Base-by-base conservation (phyloP, 2,113 vertebrate genomes). In the Stictonetta naevosa region DNA sequence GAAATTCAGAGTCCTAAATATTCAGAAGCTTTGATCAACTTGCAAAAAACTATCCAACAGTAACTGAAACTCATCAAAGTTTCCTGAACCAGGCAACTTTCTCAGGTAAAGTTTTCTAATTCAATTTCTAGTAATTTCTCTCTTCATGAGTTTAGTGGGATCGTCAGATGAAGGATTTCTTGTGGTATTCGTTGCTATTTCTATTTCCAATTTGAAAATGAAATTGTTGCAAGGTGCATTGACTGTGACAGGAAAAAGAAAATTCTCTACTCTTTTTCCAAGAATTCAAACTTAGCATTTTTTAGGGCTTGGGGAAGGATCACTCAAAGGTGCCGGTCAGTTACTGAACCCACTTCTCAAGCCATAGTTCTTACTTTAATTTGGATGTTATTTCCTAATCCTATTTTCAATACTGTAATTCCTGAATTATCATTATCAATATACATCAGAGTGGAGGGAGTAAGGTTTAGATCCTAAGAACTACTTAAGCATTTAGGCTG, bases 51-150 rank as follows among this genome's bases (percentile, higher is more conserved):
- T 81, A 34, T 38, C 36, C 42, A 86, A 20, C 29, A 92, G 23
- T 67, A 90, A 81, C 34, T 83, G 46, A 85, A 92, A 78, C 13
- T 64, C 8, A 22, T 18, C 1, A 7, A 53, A 81, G 16, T 75
- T 86, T 88, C 33, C 53, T 72, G 60, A 92, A 64, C 19, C 22
- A 78, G 55, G 40, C 56, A 91, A 19, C 64, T 80, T 93, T 86
- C 76, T 73, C 74, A 60, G 26, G 52, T 72, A 34, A 95, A 52
- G 13, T 71, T 92, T 86, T 83, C 0, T 1, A 88, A 64, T 36
- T 26, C 16, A 60, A n/a, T 92, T 95, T 83, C 36, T 62, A 85
- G 36, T 71, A 69, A 74, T 71, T 77, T 90, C 23, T 82, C 71
- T 90, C 34, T 73, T 83, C 28, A 55, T 77, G 52, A 46, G 84